phyloP scores from a whole-genome alignment of 2,888 invertebrate genomes.

The Leptura quadrifasciata region DNA sequence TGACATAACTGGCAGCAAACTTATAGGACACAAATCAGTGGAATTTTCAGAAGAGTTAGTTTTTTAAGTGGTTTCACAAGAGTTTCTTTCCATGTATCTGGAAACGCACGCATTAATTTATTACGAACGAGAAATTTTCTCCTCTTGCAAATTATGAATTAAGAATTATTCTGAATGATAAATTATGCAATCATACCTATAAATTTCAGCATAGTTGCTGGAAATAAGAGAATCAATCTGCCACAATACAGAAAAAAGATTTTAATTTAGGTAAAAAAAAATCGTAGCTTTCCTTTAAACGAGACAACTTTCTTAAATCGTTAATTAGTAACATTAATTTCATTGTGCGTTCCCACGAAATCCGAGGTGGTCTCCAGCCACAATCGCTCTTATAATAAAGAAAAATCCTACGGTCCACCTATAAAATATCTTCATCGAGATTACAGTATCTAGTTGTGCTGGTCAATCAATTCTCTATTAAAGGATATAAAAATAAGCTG shows the following conservation, averaged over 20 bases:
- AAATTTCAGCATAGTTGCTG: neutral
- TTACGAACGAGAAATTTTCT: too few relatives aligned
- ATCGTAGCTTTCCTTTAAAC: neutral
- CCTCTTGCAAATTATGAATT: too few relatives aligned
- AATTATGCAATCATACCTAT: too few relatives aligned
- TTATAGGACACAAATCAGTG: too few relatives aligned
- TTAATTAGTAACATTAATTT: constrained; percentile 10
- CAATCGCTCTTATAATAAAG: constrained; percentile 5
- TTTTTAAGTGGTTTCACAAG: too few relatives aligned
- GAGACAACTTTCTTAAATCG: neutral
- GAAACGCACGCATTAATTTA: too few relatives aligned
- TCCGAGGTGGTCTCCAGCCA: constrained; percentile 19
- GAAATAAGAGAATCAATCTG: neutral
- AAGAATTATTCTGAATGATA: too few relatives aligned
- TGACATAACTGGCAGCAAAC: too few relatives aligned
- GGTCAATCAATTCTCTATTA: constrained; percentile 29
- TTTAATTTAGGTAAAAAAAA: neutral
- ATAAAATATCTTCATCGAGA: constrained; percentile 30
- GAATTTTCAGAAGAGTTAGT: too few relatives aligned
- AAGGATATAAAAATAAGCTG: constrained; percentile 15
- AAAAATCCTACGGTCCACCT: neutral
- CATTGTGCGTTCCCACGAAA: constrained; percentile 1
- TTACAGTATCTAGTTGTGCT: constrained; percentile 16
- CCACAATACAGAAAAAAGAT: neutral
- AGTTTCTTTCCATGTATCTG: too few relatives aligned